Evolutionary conservation across 2,888 invertebrate genomes (phyloP), one percentile per base, ranked within the genome.

Genomic region (Diachrysia chrysitis): DNA sequence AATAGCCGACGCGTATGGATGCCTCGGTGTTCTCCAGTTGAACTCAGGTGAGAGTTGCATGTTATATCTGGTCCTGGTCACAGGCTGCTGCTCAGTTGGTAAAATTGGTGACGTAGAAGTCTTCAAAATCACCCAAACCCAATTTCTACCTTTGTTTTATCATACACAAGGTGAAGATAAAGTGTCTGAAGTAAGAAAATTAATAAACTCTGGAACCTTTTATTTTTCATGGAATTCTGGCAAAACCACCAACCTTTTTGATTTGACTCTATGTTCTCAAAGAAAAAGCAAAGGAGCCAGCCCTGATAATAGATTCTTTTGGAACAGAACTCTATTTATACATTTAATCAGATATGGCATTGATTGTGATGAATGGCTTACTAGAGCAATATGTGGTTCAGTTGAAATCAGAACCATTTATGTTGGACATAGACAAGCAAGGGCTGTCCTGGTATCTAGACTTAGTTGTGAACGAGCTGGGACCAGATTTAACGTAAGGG

Each of bases 341-440:
- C 99, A 99, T 93, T 95, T 99, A 79, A 96, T 99, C 84, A 96
- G 99, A 79, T 99, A 97, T 95, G 98, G 98, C 62, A 98, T 99
- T 51, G 97, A 99, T 89, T 98, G 98, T 82, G 96, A 97, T 76
- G 96, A 97, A 59, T 99, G 99, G 99, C 95, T 99, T 66, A 95
- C 99, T 53, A 98, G 98, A 92, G 97, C 98, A 42, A 99, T 99
- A 97, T 99, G 99, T 95, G 99, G 99, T 19, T 99, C 98, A 64
- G 98, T 99, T 19, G 99, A 99, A 94, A 98, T 99, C 76, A 97
- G 99, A 71, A 99, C 99, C 0, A 98, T 99, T n/a, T 99, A 99
- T 94, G 99, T 99, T 58, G 99, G 99, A 0, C 98, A 98, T 83
- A 96, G 98, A 63, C 99, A 99, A 92, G 99, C 99, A 3, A 96